Percentiles rank a stretch among this genome's conserved stretches.
Conservation (phyloP, 2,888 invertebrate species). For the Vannuccia rotundouncinata region DNA sequence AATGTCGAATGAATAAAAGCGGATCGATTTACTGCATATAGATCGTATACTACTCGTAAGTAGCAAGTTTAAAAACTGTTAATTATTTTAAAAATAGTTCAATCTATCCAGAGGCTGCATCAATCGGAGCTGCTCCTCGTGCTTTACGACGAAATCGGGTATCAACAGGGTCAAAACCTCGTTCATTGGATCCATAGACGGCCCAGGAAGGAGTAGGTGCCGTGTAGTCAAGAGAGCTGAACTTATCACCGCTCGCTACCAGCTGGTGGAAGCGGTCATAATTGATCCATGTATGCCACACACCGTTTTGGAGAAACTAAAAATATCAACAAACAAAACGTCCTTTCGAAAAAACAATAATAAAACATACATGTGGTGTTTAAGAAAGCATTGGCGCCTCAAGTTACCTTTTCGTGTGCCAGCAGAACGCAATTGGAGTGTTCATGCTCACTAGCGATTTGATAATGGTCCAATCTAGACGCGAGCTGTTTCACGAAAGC, state of each 20-base stretch:
- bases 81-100: background rate
- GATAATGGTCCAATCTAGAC: slow-evolving; percentile 57
- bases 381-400: too few species aligned
- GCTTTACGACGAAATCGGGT: slow-evolving; percentile 54
- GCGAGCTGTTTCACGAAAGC: slow-evolving; percentile 58
- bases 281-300: slow-evolving; percentile 63
- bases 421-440: slow-evolving; percentile 62
- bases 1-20: too few species aligned
- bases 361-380: too few species aligned
- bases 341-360: too few species aligned
- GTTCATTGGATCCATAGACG: slow-evolving; percentile 59
- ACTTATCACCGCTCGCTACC: slow-evolving; percentile 53
- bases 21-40: too few species aligned
- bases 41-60: too few species aligned
- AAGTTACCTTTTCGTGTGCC: slow-evolving; percentile 59
- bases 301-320: slow-evolving; percentile 58
- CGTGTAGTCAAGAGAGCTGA: slow-evolving; percentile 60
- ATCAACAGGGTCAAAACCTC: slow-evolving; percentile 62
- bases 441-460: slow-evolving; percentile 61
- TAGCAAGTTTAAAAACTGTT: too few species aligned
- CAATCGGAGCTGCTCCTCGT: too few species aligned
- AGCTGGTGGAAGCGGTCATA: slow-evolving; percentile 60
- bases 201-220: slow-evolving; percentile 61
- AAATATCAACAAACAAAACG: slow-evolving; percentile 39
- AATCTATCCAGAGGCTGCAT: background rate